These are phyloP conservation scores for Seladonia tumulorum DNA, from an alignment of 2,888 invertebrate genomes.

Conservation along the genomic window DNA sequence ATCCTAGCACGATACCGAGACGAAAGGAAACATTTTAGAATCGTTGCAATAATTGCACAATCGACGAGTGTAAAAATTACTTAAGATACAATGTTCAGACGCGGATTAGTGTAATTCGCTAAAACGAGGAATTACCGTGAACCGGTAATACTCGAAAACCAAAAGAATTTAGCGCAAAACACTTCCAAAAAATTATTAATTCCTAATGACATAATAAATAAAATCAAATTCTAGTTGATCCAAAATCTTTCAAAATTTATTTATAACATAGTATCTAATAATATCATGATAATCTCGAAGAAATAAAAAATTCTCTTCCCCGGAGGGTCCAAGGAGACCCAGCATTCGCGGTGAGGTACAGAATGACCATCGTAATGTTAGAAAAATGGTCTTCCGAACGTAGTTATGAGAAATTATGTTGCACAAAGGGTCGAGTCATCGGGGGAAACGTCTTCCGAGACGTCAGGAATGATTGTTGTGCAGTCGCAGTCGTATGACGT, in stretches of 20 bases:
- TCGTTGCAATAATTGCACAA: constrained; percentile 6
- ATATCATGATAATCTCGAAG: too few relatives aligned
- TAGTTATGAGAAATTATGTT: background rate
- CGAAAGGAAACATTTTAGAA: background rate
- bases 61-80: background rate
- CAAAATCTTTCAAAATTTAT: background rate
- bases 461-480: background rate
- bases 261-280: too few relatives aligned
- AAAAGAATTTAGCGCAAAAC: background rate
- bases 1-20: background rate
- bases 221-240: background rate
- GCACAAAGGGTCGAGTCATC: background rate
- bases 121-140: background rate
- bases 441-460: background rate
- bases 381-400: background rate
- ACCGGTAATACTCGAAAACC: background rate
- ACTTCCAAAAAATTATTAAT: background rate
- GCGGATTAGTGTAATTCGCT: background rate
- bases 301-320: background rate
- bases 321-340: background rate
- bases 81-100: background rate
- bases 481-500: background rate
- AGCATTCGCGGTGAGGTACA: background rate
- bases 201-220: background rate
- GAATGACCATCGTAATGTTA: background rate